Percentiles rank a stretch among this genome's conserved stretches.
Evolutionary conservation across 2,797 vertebrate species (phyloP).

Genomic region (Helarctos malayanus): DNA sequence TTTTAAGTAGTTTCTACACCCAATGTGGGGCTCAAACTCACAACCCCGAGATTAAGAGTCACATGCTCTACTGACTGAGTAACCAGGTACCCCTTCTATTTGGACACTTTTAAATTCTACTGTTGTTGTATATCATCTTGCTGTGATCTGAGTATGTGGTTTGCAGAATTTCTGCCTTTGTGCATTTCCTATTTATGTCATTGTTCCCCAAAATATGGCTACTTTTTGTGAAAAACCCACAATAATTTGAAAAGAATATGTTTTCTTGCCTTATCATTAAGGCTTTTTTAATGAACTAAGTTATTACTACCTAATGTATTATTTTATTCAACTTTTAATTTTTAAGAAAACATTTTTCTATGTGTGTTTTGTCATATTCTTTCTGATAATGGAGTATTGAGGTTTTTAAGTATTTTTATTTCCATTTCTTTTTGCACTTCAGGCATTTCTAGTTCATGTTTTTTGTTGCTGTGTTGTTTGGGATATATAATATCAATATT

Average conservation of each 20-base stretch:
- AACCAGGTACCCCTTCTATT: neutral
- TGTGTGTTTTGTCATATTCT: neutral
- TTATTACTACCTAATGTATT: neutral
- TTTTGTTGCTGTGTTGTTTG: neutral
- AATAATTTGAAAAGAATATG: neutral
- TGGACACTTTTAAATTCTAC: neutral
- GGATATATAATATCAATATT: neutral
- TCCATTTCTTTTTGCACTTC: neutral
- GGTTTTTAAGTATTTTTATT: neutral
- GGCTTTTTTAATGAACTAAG: neutral
- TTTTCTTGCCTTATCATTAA: conserved; percentile 25
- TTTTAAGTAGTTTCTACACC: neutral
- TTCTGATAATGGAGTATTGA: neutral
- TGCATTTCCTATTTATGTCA: neutral
- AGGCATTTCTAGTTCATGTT: neutral
- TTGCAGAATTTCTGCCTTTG: neutral
- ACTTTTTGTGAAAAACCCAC: neutral
- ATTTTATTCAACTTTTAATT: neutral
- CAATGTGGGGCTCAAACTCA: neutral
- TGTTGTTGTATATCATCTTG: neutral
- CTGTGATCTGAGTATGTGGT: neutral
- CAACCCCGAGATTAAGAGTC: neutral
- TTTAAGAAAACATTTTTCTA: neutral
- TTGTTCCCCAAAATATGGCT: neutral
- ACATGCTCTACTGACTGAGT: neutral